Percentiles rank a stretch among this genome's conserved stretches.
Evolutionary conservation across 2,888 invertebrate species (phyloP).

Genomic region (Carterocephalus palaemon): DNA sequence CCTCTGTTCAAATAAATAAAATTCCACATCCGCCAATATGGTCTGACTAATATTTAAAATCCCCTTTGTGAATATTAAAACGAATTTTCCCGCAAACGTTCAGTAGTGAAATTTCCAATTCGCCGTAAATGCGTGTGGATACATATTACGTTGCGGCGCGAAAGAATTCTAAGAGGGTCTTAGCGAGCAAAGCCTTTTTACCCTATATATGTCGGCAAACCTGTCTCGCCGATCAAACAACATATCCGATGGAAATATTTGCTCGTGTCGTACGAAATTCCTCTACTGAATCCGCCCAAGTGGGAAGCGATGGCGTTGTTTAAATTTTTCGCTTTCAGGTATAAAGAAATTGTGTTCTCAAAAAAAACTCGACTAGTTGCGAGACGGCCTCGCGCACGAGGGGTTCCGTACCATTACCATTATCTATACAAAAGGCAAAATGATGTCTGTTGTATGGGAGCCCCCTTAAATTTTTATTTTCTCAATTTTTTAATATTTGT

Average conservation of each 20-base stretch:
- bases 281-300: constrained; percentile 38
- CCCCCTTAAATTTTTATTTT: too few species aligned
- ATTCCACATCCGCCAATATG: too few species aligned
- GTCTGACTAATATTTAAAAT: too few species aligned
- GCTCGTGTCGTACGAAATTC: constrained; percentile 59
- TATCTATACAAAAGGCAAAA: too few species aligned
- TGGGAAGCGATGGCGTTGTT: constrained; percentile 24
- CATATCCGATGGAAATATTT: constrained; percentile 70
- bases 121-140: constrained; percentile 10
- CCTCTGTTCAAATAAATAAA: too few species aligned
- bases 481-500: too few species aligned
- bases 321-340: too few species aligned
- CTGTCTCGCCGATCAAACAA: constrained; percentile 75
- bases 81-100: background rate
- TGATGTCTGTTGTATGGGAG: too few species aligned
- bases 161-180: constrained; percentile 31
- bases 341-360: too few species aligned
- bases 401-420: too few species aligned
- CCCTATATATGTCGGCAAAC: constrained; percentile 68
- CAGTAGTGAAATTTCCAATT: constrained; percentile 14
- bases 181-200: constrained; percentile 41
- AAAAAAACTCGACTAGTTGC: too few species aligned
- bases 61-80: background rate
- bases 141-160: constrained; percentile 22
- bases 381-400: too few species aligned